Evolutionary conservation across 2,797 vertebrate genomes (phyloP).

Genomic region (Danionella dracula): DNA sequence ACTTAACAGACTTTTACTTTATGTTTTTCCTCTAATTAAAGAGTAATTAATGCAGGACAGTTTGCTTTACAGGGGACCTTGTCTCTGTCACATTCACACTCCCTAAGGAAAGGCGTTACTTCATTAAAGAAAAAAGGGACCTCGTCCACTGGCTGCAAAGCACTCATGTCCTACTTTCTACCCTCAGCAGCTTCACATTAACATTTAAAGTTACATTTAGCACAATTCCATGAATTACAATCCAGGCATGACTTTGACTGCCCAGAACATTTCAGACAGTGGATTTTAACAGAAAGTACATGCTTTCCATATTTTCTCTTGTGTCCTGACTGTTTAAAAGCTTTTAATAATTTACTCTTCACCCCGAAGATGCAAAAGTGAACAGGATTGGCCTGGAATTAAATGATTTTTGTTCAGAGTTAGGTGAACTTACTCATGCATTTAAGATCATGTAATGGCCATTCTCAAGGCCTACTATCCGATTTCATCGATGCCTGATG

Average conservation of each 20-base stretch:
- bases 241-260: neutral
- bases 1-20: neutral
- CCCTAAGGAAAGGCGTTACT: conserved; percentile 20
- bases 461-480: no score
- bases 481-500: no score
- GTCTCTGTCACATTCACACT: conserved; percentile 22
- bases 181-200: conserved; percentile 28
- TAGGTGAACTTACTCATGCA: neutral
- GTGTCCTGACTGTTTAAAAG: conserved; percentile 18
- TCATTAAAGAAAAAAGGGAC: conserved; percentile 22
- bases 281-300: conserved; percentile 18
- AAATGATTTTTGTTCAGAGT: conserved; percentile 5
- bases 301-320: conserved; percentile 9
- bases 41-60: conserved; percentile 22
- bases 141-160: conserved; percentile 28
- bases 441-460: no score
- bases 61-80: conserved; percentile 3
- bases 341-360: conserved; percentile 31
- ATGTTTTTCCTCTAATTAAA: conserved; percentile 15
- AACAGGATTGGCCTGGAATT: neutral
- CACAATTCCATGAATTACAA: conserved; percentile 25
- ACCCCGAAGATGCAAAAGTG: neutral
- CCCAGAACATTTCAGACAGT: neutral
- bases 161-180: conserved; percentile 29
- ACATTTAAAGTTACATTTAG: conserved; percentile 40